Conservation (phyloP, 2,113 vertebrate genomes). For the Egretta garzetta region DNA sequence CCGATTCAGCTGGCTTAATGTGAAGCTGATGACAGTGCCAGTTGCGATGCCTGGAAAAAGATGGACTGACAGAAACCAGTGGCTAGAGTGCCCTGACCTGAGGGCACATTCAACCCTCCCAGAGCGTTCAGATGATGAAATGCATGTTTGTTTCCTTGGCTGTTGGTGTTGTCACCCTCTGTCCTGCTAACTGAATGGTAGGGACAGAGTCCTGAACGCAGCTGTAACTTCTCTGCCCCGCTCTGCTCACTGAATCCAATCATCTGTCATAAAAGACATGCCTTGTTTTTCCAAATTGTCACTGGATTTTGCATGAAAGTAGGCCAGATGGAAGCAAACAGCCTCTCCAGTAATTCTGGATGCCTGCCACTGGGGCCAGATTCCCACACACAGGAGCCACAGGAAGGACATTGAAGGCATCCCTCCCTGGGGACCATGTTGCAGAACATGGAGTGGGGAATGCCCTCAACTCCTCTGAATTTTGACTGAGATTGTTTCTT, state of each 20-base stretch:
- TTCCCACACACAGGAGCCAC: neutral
- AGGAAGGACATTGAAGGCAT: neutral
- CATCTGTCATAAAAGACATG: neutral
- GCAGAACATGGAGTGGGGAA: neutral
- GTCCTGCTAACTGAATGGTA: neutral
- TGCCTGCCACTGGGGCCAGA: neutral
- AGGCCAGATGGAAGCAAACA: neutral
- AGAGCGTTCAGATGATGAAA: neutral
- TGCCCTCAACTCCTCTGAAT: neutral
- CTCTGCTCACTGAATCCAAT: neutral
- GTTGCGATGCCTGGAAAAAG: neutral
- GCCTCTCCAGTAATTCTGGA: neutral
- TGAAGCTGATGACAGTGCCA: neutral
- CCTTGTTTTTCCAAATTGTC: neutral
- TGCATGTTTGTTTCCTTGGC: neutral
- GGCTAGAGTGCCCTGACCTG: neutral
- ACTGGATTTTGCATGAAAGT: neutral
- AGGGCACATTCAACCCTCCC: neutral
- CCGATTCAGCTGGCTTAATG: fast-evolving
- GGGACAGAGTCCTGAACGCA: neutral
- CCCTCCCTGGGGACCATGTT: neutral
- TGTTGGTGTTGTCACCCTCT: neutral
- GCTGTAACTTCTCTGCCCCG: neutral
- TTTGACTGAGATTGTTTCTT: neutral
- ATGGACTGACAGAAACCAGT: neutral